These are phyloP conservation scores for Pyrocoelia pectoralis DNA, from an alignment of 2,888 invertebrate genomes.

Conservation along the genomic window DNA sequence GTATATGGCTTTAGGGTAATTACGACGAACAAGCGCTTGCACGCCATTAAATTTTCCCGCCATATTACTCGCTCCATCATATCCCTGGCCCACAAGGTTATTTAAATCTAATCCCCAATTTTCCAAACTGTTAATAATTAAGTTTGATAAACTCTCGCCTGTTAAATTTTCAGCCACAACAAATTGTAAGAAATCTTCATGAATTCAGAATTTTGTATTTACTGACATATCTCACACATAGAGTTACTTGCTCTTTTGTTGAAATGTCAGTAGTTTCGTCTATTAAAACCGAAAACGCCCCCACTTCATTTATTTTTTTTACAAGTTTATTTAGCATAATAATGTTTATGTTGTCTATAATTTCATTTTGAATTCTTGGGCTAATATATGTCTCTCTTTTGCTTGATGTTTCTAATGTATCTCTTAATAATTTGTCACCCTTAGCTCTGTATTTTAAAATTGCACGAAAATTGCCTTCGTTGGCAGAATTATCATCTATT, in stretches of 20 bases:
- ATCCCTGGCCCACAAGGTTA: background rate
- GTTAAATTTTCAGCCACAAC: background rate
- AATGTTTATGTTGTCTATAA: no score
- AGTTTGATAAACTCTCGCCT: background rate
- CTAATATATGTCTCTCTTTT: no score
- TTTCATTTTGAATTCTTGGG: no score
- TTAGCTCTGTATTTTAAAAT: background rate
- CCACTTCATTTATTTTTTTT: background rate
- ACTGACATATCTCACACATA: background rate
- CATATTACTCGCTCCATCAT: background rate
- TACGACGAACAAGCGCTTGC: background rate
- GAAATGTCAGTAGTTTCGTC: background rate
- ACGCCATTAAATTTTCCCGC: background rate
- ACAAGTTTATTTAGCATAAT: background rate
- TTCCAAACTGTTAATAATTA: background rate
- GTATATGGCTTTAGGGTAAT: background rate
- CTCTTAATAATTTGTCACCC: no score
- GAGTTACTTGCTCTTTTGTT: no score
- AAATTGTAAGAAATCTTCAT: background rate
- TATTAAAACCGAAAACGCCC: background rate
- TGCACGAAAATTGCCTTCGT: background rate
- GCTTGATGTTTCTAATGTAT: no score
- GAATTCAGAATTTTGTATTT: background rate
- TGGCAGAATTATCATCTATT: background rate
- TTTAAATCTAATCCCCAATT: background rate